Evolutionary conservation across 2,888 invertebrate species (phyloP), one percentile per base, ranked within the genome.

Genomic region (Myathropa florea): DNA sequence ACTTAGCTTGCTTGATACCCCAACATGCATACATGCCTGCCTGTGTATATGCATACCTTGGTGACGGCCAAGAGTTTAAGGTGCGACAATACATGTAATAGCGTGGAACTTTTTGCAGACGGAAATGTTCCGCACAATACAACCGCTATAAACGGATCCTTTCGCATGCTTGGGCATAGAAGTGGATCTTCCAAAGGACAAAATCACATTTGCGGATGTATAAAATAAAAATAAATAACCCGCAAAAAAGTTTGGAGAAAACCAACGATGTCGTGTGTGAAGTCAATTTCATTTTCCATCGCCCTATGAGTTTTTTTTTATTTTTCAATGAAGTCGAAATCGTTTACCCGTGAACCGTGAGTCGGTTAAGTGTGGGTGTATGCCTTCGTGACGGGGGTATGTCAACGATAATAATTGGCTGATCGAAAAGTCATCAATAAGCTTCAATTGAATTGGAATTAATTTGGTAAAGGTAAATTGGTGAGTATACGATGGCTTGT

Each of bases 201-300:
- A 79, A 75, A 79, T 79, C 79, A 60, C 70, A 79, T 79, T 79
- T 60, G 23, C 64, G 64, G 65, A 79, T 79, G 73, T 65, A 75
- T 73, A 83, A 75, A 83, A 79, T 70, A 83, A 83, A 83, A 83
- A 78, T 73, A 78, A 73, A 73, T 60, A 73, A 78, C 78, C 63
- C 23, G 63, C 36, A 70, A 46, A 78, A 28, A 63, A 59, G 18
- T 26, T 7, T 46, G 21, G 33, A 39, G 65, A 71, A 81, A 70
- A 61, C 60, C 64, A 64, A 57, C 28, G 23, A 72, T 30, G 70
- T 78, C 57, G 36, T 63, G 21, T 61, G 61, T 71, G 57, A 63
- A 63, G 55, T 61, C 26, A 46, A 46, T 26, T 57, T 26, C 61
- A 21, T 63, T 63, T 63, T 63, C 33, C 30, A 28, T 23, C 33